Percentiles rank a stretch among this genome's conserved stretches.
Evolutionary conservation across 1,140 invertebrate genomes (phyloP).

Genomic region (Aphaenogaster ashmeadi): DNA sequence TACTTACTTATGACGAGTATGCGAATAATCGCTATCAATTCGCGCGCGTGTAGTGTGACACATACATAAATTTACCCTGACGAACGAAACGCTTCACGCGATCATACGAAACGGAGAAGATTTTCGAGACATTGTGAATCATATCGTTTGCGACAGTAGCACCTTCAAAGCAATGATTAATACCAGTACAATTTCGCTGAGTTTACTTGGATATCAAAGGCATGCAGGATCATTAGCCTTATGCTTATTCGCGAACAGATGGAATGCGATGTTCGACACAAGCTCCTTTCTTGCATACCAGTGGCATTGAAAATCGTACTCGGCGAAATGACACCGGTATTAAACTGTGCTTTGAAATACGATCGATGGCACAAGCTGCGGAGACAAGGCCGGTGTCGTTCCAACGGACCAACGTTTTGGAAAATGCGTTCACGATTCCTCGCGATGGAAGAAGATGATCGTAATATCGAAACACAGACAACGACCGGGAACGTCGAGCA

Average conservation of each 20-base stretch:
- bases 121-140: background rate
- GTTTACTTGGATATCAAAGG: background rate
- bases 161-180: background rate
- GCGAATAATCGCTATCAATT: background rate
- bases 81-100: background rate
- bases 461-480: slow-evolving; percentile 48
- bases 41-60: background rate
- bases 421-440: background rate
- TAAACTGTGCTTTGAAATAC: background rate
- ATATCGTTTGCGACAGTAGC: background rate
- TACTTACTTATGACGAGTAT: background rate
- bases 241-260: background rate
- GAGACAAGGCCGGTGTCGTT: background rate
- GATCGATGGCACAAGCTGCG: background rate
- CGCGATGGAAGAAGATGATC: background rate
- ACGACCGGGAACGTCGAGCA: slow-evolving; percentile 70
- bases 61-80: background rate
- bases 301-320: background rate
- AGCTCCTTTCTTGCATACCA: background rate
- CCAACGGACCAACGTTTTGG: background rate
- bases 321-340: background rate
- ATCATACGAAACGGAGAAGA: background rate
- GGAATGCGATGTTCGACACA: background rate
- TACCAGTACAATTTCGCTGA: background rate
- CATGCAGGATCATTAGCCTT: background rate